Conservation (phyloP, 2,113 vertebrate genomes). For the Gambusia holbrooki region DNA sequence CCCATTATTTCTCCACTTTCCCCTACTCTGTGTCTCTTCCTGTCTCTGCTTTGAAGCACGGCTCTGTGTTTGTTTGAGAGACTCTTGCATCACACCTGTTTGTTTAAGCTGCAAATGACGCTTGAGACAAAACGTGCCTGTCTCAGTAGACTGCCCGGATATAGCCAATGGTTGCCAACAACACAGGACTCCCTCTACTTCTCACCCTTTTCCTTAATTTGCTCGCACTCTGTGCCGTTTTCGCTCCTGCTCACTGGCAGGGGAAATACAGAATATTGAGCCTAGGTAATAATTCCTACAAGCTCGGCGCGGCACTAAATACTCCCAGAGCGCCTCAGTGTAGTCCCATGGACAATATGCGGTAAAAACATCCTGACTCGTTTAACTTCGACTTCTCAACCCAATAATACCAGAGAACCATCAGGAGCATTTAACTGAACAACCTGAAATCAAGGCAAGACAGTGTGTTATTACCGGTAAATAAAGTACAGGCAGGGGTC, state of each 20-base stretch:
- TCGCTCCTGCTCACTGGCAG: constrained; percentile 43
- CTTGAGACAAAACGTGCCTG: constrained; percentile 67
- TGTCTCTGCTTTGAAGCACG: constrained; percentile 65
- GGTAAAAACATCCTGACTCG: constrained; percentile 60
- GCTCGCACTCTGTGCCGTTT: constrained; percentile 24
- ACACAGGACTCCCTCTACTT: constrained; percentile 68
- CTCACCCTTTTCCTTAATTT: constrained; percentile 37
- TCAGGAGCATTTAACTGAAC: constrained; percentile 12
- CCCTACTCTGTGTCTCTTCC: constrained; percentile 47
- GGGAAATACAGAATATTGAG: constrained; percentile 60
- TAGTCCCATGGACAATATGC: constrained; percentile 56
- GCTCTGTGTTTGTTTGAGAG: constrained; percentile 77
- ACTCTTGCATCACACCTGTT: constrained; percentile 81
- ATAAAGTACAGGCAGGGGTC: constrained; percentile 31
- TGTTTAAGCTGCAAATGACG: constrained; percentile 81
- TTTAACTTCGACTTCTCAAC: constrained; percentile 54
- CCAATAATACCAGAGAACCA: constrained; percentile 46
- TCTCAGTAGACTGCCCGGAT: constrained; percentile 67
- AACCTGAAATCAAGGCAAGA: constrained; percentile 12
- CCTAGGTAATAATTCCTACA: constrained; percentile 64
- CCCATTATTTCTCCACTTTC: constrained; percentile 60
- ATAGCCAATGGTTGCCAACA: constrained; percentile 69
- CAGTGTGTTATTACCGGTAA: constrained; percentile 40
- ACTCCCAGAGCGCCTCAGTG: constrained; percentile 64
- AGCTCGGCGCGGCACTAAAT: constrained; percentile 65